phyloP scores from a whole-genome alignment of 2,888 invertebrate species.

The Sinopyrophorus schimmeli region DNA sequence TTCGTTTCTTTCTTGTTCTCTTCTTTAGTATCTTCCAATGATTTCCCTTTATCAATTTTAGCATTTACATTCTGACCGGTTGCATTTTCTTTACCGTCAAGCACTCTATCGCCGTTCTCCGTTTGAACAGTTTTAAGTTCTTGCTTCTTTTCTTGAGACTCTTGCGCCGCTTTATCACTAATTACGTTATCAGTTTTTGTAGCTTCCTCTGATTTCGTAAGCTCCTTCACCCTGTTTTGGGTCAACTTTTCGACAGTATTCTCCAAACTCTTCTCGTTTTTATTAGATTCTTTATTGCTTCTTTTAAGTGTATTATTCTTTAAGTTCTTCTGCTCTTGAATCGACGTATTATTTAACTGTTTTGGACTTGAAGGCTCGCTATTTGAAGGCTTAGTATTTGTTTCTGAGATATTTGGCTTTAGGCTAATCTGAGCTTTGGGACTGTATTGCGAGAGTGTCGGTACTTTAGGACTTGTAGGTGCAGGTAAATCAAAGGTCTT shows the following conservation, averaged over 20 bases:
- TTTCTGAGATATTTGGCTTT: constrained; percentile 4
- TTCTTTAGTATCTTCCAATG: neutral
- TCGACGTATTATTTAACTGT: neutral
- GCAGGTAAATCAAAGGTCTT: constrained; percentile 43
- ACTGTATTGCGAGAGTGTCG: constrained; percentile 11
- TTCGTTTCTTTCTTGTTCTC: constrained; percentile 3
- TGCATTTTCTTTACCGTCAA: no score
- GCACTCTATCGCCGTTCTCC: no score
- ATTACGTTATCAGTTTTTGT: constrained; percentile 11
- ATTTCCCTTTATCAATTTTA: constrained; percentile 6
- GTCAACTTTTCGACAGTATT: constrained; percentile 51
- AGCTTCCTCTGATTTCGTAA: constrained; percentile 32
- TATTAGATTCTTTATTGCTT: constrained; percentile 36
- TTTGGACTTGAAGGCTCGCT: constrained; percentile 9
- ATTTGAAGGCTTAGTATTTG: constrained; percentile 6
- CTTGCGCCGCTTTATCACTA: no score
- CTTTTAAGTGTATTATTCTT: constrained; percentile 23
- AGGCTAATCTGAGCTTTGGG: constrained; percentile 15
- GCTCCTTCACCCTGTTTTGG: constrained; percentile 47
- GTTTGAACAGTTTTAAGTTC: no score
- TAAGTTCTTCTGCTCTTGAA: neutral
- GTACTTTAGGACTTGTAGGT: constrained; percentile 31
- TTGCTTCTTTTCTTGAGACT: no score
- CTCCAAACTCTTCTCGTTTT: constrained; percentile 50
- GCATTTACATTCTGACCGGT: no score